A percentile compares a stretch with the other conserved stretches of the same genome.
These are phyloP conservation scores for Bufotes viridis DNA, from an alignment of 2,797 vertebrate genomes.

Conservation along the genomic window DNA sequence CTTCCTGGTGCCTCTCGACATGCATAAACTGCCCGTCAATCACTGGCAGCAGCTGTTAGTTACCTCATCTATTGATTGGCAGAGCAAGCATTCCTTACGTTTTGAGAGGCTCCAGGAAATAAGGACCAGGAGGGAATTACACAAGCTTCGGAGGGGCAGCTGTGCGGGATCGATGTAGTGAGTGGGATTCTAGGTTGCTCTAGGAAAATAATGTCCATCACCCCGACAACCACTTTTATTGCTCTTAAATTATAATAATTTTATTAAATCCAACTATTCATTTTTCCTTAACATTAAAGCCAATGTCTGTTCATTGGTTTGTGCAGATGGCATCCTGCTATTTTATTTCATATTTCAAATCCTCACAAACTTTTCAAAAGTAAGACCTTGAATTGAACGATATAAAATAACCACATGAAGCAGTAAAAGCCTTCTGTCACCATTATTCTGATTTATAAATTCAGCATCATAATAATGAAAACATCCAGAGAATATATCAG, in stretches of 20 bases:
- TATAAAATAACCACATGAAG: conserved; percentile 49
- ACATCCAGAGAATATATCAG: conserved; percentile 43
- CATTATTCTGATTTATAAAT: conserved; percentile 53
- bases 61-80: too few species aligned
- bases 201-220: too few species aligned
- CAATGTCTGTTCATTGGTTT: neutral
- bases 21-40: too few species aligned
- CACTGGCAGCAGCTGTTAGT: too few species aligned
- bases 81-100: too few species aligned
- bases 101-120: too few species aligned
- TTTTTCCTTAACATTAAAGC: neutral
- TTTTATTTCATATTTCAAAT: conserved; percentile 39
- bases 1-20: too few species aligned
- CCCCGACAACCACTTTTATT: neutral
- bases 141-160: too few species aligned
- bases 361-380: conserved; percentile 15
- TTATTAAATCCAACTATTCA: neutral
- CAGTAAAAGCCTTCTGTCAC: conserved; percentile 52
- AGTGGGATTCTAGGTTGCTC: too few species aligned
- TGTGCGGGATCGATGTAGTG: too few species aligned
- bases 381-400: conserved; percentile 49
- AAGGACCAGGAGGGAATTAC: too few species aligned
- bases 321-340: neutral
- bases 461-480: conserved; percentile 46
- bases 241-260: neutral